Percentiles rank a stretch among this genome's conserved stretches.
These are phyloP conservation scores for Pseudolycoriella hygida DNA, from an alignment of 2,888 invertebrate genomes.

Conservation along the genomic window DNA sequence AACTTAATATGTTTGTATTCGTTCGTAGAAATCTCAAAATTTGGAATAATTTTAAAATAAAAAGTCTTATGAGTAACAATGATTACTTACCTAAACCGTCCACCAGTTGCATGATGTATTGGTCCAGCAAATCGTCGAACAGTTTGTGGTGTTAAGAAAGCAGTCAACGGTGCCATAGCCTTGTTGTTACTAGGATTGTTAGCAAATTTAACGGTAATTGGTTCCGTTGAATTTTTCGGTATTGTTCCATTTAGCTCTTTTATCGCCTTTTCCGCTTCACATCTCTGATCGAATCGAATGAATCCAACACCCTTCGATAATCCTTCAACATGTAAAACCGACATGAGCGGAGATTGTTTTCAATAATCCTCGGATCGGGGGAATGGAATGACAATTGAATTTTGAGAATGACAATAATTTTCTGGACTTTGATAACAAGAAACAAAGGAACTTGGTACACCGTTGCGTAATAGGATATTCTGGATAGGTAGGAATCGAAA, in stretches of 20 bases:
- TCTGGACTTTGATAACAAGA: too few species aligned
- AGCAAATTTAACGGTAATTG: conserved; percentile 88
- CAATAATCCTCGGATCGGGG: too few species aligned
- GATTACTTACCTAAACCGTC: conserved; percentile 26
- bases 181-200: conserved; percentile 83
- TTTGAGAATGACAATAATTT: too few species aligned
- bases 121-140: conserved; percentile 66
- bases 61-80: too few species aligned
- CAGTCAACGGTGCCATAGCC: conserved; percentile 63
- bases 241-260: conserved; percentile 80
- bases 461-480: too few species aligned
- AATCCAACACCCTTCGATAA: conserved; percentile 89
- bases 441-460: too few species aligned
- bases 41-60: too few species aligned
- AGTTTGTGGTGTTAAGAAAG: conserved; percentile 63
- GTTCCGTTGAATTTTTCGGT: conserved; percentile 75
- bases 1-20: too few species aligned
- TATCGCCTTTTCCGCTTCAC: conserved; percentile 83
- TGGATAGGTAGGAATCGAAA: too few species aligned
- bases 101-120: conserved; percentile 28
- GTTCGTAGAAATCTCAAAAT: too few species aligned
- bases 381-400: too few species aligned
- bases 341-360: too few species aligned
- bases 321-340: conserved; percentile 43
- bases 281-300: conserved; percentile 82